A percentile compares a stretch with the other conserved stretches of the same genome.
Evolutionary conservation across 2,888 invertebrate genomes (phyloP).

Genomic region (Xanthorhoe designata): DNA sequence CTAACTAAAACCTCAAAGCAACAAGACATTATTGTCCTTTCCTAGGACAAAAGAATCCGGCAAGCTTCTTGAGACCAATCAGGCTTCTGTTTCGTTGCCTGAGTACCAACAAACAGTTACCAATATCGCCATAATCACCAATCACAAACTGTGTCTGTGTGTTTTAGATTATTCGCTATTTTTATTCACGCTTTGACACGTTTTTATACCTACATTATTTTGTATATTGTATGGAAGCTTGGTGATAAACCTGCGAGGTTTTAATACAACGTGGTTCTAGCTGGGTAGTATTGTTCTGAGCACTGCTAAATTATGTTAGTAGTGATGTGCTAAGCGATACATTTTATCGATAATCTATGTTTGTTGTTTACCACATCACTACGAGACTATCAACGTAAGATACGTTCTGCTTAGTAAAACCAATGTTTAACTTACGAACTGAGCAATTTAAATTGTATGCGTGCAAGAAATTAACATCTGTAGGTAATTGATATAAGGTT

Average conservation of each 20-base stretch:
- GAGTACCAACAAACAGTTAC: constrained; percentile 9
- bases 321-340: constrained; percentile 38
- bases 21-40: background rate
- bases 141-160: constrained; percentile 6
- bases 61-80: background rate
- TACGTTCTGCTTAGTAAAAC: background rate
- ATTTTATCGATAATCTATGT: constrained; percentile 32
- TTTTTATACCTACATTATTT: background rate
- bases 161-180: constrained; percentile 2
- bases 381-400: constrained; percentile 6
- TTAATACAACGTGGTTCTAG: background rate
- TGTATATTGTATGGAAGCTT: background rate
- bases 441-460: constrained; percentile 16
- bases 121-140: constrained; percentile 17
- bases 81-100: background rate
- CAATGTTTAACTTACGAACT: background rate
- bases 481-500: constrained; percentile 44
- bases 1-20: background rate
- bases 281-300: constrained; percentile 19
- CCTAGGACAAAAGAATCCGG: background rate
- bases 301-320: too few relatives aligned
- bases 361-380: constrained; percentile 40
- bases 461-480: constrained; percentile 16
- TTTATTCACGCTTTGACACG: constrained; percentile 11
- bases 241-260: constrained; percentile 1